Percentiles rank a stretch among this genome's conserved stretches.
Conservation (phyloP, 1,140 invertebrate genomes). For the Zaprionus africanus region DNA sequence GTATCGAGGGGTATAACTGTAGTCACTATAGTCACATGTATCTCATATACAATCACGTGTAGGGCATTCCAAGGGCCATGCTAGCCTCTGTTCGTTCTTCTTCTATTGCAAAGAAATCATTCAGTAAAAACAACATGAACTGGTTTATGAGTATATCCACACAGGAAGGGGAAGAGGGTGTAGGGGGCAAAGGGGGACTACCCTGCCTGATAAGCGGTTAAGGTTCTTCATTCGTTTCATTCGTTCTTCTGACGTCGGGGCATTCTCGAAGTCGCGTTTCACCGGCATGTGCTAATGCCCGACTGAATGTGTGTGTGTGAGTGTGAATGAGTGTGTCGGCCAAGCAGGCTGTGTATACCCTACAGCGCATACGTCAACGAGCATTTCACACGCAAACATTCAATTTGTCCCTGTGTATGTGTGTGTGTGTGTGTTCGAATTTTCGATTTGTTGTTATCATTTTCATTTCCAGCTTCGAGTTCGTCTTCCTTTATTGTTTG, state of each 20-base stretch:
- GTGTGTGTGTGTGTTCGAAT: conserved; percentile 1
- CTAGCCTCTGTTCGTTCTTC: neutral
- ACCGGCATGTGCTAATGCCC: conserved; percentile 53
- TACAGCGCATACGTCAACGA: conserved; percentile 57
- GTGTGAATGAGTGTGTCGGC: conserved; percentile 41
- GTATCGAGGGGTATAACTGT: neutral
- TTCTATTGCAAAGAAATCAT: conserved; percentile 22
- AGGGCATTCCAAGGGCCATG: conserved; percentile 1
- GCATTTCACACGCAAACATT: conserved; percentile 65
- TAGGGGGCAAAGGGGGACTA: neutral
- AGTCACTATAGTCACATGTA: neutral
- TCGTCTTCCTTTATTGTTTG: conserved; percentile 14
- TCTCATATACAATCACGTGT: neutral
- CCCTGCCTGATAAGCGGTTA: conserved; percentile 23
- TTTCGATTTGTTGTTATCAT: conserved; percentile 61
- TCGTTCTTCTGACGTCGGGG: neutral
- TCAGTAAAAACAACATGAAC: conserved; percentile 42
- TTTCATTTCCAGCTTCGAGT: conserved; percentile 23
- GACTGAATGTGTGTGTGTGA: conserved; percentile 33
- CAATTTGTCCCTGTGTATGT: conserved; percentile 33
- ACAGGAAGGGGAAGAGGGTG: neutral
- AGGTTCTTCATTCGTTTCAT: neutral
- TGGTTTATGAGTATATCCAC: conserved; percentile 33
- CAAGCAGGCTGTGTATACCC: conserved; percentile 33
- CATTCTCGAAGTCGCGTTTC: conserved; percentile 50